Base-by-base conservation (phyloP, 2,888 invertebrate species). In the Plebejus argus region DNA sequence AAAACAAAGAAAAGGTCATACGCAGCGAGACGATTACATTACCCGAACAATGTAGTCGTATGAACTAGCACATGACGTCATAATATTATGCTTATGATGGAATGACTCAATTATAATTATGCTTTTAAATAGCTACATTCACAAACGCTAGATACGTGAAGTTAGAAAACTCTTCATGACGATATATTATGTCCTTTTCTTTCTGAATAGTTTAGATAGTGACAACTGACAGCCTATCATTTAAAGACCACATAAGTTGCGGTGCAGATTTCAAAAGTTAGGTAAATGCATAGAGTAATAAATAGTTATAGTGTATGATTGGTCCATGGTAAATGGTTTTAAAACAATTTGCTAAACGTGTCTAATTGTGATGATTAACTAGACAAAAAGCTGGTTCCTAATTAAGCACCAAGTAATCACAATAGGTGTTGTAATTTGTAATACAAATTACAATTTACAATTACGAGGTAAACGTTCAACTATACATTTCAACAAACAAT, bases 1-100 rank as follows among this genome's bases (percentile, higher is more conserved):
- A 74, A 45, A 74, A 53, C 49, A 74, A 74, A 74, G 53, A 3
- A 74, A 74, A 74, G 74, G 74, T 74, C 74, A 74, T 53, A 74
- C 18, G 74, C 45, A 10, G 20, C 18, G 28, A 28, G 74, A 74
- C 74, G 74, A 74, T 74, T 53, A 28, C 74, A 53, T 74, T 74
- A 74, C 45, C 28, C 3, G 20, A 15, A 74, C 74, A 74, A 74
- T 74, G 49, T n/a, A n/a, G n/a, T n/a, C n/a, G n/a, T 28, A 49
- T 53, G 6, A 74, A 53, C 39, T 45, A 45, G 23, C 49, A 70
- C 39, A 20, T 39, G 39, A 39, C n/a, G 39, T 20, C 35, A 39
- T 18, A 39, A 39, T 18, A n/a, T 10, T 3, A 18, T 23, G 61
- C 61, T 61, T 61, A 10, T 12, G 23, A 61, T 61, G 61, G 61